Base-by-base conservation (phyloP, 2,888 invertebrate genomes). In the Nymphalis polychloros region DNA sequence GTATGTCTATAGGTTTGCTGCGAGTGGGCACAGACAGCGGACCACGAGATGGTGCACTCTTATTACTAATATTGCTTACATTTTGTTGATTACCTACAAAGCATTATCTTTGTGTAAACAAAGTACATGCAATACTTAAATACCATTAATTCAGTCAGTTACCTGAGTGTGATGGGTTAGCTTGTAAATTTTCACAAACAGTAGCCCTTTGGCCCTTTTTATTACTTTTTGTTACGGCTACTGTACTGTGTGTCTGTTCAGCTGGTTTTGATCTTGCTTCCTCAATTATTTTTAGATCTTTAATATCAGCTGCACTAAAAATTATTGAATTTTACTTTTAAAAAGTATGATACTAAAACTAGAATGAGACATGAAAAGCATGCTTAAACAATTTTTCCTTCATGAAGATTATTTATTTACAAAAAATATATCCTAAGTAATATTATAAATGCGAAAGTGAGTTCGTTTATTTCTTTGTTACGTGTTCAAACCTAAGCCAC, bases 221-320 rank as follows among this genome's bases (percentile, higher is more conserved):
- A 61, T 77, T 77, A 50, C 70, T 76, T 72, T 89, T 90, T 10
- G 82, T 77, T 8, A 90, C 86, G 1, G 89, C 83, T 19, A 90
- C 88, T 0, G 90, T 90, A 75, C 91, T 92, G 78, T 89, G 90
- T 0, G 85, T 82, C 74, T 85, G 87, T 72, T 84, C 84, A 0
- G 78, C 68, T 0, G 82, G 80, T 66, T 84, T 89, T 53, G 94
- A 89, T 62, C 93, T 93, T 8, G 94, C 93, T 68, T 96, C 95
- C 67, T 96, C 78, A 73, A 98, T 95, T 75, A 98, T 94, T 84
- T 95, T 94, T 77, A 98, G 91, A 74, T 96, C 95, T 73, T 94
- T 89, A 69, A 98, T 97, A 78, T 97, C 96, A 63, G 93, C 92
- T 48, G 95, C 95, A 83, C 96, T 96, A 83, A 27, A 88, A 59